Conservation (phyloP, 2,113 vertebrate species). For the Toxotes chatareus region DNA sequence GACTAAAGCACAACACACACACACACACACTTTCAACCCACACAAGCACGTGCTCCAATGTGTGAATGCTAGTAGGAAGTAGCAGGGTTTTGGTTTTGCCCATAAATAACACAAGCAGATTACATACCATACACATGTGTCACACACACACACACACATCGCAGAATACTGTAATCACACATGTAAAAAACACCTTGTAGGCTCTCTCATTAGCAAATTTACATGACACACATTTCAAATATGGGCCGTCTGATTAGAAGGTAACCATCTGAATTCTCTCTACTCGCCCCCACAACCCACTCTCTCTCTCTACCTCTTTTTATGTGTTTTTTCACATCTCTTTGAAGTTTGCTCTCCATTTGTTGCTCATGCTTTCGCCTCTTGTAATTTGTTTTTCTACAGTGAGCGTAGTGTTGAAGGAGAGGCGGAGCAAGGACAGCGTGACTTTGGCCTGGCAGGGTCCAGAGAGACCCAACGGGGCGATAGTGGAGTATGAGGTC, state of each 20-base stretch:
- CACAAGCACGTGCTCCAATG: background rate
- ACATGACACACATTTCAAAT: slow-evolving; percentile 13
- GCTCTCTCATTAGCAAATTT: slow-evolving; percentile 48
- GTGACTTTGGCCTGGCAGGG: slow-evolving; percentile 89
- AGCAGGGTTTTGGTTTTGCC: slow-evolving; percentile 11
- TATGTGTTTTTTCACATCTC: background rate
- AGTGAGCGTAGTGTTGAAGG: slow-evolving; percentile 89
- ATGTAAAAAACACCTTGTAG: slow-evolving; percentile 46
- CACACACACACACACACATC: slow-evolving; percentile 8
- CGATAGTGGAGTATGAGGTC: slow-evolving; percentile 88
- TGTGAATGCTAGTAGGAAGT: slow-evolving; percentile 19
- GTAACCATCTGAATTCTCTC: slow-evolving; percentile 33
- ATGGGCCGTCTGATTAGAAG: slow-evolving; percentile 40
- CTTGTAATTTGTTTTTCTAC: slow-evolving; percentile 14
- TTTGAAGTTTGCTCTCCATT: background rate
- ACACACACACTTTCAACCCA: slow-evolving; percentile 27
- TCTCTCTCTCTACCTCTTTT: background rate
- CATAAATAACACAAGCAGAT: slow-evolving; percentile 16
- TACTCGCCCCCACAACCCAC: background rate
- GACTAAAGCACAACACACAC: background rate
- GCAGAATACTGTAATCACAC: slow-evolving; percentile 33
- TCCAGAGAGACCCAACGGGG: slow-evolving; percentile 84
- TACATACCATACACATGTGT: background rate
- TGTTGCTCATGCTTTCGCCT: background rate
- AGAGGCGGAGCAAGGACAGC: slow-evolving; percentile 88